Evolutionary conservation across 2,113 vertebrate genomes (phyloP), one percentile per base, ranked within the genome.

Genomic region (Megaceryle torquata): DNA sequence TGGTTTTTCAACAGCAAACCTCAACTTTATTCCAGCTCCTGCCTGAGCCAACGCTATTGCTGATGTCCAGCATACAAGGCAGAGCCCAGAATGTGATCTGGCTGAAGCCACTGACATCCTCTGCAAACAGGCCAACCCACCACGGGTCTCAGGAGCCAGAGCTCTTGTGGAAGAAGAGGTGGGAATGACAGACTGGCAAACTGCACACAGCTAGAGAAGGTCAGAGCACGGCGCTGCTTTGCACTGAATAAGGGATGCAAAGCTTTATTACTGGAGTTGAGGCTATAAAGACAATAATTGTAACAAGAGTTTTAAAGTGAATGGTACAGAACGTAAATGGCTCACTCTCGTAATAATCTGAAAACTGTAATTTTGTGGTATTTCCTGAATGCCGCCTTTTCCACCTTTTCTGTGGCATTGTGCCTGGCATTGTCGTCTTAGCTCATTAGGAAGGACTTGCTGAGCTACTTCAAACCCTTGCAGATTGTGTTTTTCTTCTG

Each of bases 141-240:
- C 76, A 3, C 8, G 6, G 39, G n/a, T 35, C n/a, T 26, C 20
- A 2, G 57, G 76, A 74, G 70, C n/a, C 15, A 56, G 33, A 48
- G 54, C n/a, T 39, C 12, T 53, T 61, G 29, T 37, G 17, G 50
- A 50, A 86, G n/a, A 37, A 29, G 35, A 35, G 59, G 87, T 18
- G 35, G 43, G 82, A 71, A 43, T 4, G 44, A 33, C 19, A 25
- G 53, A 11, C 22, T 2, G 2, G 63, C 29, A 56, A 54, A 72
- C 19, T 3, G 15, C 0, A 2, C 43, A 2, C 2, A 2, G 11
- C 54, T 6, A 18, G n/a, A 12, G 37, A 65, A 60, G 63, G 80
- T 63, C 72, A 56, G 46, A 1, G 9, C 78, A 17, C 35, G 4
- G 44, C 6, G 13, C 75, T 77, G 91, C 77, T 80, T 67, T 63